Evolutionary conservation across 2,797 vertebrate genomes (phyloP), one percentile per base, ranked within the genome.

Genomic region (Darevskia mixta): DNA sequence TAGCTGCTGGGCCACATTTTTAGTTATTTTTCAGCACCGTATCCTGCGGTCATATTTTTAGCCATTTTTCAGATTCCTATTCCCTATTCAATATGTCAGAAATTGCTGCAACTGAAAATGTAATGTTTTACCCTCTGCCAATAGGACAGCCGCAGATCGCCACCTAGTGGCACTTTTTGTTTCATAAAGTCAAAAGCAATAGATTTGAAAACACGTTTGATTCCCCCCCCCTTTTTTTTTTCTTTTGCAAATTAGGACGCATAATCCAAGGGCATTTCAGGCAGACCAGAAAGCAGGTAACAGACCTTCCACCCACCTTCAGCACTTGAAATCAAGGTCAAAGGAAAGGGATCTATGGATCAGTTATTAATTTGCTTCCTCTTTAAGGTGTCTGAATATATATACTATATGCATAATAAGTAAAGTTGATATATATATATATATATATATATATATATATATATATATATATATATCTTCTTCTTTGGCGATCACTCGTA

Each of bases 161-260:
- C 95, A 94, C 86, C 95, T 94, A 91, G 94, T 9, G 95, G 94
- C 64, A 75, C 88, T n/a, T 17, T 55, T 87, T 43, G 13, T 32
- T 43, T 79, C 35, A 49, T 71, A 66, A 0, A 75, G 67, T 5
- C 29, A 49, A 64, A 35, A 15, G 6, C 35, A 23, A 73, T 4
- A 1, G 8, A 8, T n/a, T 11, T 80, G 32, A n/a, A 66, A 29
- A 10, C 17, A 45, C 10, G 0, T 43, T 72, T 38, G 13, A 2
- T 20, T 35, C 35, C 35, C 35, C 35, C 35, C 35, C 35, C 35
- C 2, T 71, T 25, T n/a, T 49, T 49, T 55, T 55, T 15, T 3
- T 55, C 4, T 49, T 82, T 5, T 11, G 5, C 69, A 73, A 49
- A 35, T 23, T 25, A 17, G 32, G 69, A 73, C n/a, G 29, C 79